Conservation (phyloP, 2,888 invertebrate genomes). For the Cremastinae sp. region DNA sequence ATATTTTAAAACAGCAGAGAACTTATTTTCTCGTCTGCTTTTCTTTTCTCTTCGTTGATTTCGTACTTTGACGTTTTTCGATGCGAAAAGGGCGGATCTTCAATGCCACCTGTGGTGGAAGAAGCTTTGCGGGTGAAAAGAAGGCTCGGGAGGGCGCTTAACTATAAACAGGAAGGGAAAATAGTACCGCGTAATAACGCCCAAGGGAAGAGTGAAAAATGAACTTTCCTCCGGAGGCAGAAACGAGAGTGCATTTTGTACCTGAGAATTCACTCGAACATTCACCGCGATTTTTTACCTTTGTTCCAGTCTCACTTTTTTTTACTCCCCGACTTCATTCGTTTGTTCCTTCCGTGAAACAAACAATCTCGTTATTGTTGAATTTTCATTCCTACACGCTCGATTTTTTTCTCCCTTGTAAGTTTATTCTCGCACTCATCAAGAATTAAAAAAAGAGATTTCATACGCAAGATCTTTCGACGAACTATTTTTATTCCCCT, state of each 20-base stretch:
- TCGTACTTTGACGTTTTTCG: constrained; percentile 50
- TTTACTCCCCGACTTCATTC: no score
- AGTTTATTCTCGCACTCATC: no score
- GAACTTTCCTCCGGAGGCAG: constrained; percentile 18
- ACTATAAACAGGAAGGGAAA: constrained; percentile 40
- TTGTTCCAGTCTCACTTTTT: not conserved
- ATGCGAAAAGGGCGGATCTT: constrained; percentile 25
- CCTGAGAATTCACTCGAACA: constrained; percentile 9
- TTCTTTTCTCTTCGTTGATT: constrained; percentile 35
- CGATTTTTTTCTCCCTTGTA: no score
- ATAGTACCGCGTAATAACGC: constrained; percentile 46
- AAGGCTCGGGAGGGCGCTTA: constrained; percentile 4
- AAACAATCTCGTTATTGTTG: no score
- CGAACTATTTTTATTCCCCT: no score
- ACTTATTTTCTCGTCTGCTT: constrained; percentile 26
- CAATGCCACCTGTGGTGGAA: constrained; percentile 26
- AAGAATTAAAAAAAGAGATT: no score
- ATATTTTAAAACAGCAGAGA: no score
- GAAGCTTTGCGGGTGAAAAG: constrained; percentile 14
- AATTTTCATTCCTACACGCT: no score
- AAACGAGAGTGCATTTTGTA: not conserved
- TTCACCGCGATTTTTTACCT: constrained; percentile 5
- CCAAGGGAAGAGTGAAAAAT: constrained; percentile 39
- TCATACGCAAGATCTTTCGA: no score
- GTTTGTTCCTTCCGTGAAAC: not conserved